Percentiles rank a stretch among this genome's conserved stretches.
Conservation (phyloP, 2,888 invertebrate genomes). For the Flexamia atlantica region DNA sequence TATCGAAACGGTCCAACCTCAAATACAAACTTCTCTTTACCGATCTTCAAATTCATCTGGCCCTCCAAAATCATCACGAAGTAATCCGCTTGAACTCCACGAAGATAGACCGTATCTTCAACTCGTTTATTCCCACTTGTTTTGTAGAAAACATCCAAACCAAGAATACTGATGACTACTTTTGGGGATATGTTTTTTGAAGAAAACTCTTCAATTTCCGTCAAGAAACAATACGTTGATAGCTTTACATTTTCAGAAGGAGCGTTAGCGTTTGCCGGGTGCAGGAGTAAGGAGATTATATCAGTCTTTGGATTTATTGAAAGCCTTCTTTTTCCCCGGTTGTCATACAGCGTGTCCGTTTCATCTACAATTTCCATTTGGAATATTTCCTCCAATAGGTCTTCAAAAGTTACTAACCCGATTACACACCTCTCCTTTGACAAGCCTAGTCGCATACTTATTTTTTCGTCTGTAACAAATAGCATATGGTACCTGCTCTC, state of each 20-base stretch:
- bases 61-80: slow-evolving; percentile 68
- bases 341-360: slow-evolving; percentile 60
- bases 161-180: slow-evolving; percentile 63
- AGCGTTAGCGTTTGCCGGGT: slow-evolving; percentile 62
- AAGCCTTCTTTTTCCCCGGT: slow-evolving; percentile 11
- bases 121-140: not conserved
- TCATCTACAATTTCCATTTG: slow-evolving; percentile 68
- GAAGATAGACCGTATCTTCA: slow-evolving; percentile 47
- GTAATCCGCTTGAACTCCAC: slow-evolving; percentile 64
- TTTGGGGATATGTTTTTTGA: slow-evolving; percentile 64
- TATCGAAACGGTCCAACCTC: slow-evolving; percentile 67
- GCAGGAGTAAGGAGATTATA: not conserved
- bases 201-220: slow-evolving; percentile 64
- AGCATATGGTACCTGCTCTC: slow-evolving; percentile 67
- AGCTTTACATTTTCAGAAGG: slow-evolving; percentile 66
- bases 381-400: slow-evolving; percentile 68
- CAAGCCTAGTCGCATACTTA: slow-evolving; percentile 10
- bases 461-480: slow-evolving; percentile 63
- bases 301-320: not conserved
- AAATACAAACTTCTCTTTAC: slow-evolving; percentile 66
- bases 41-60: slow-evolving; percentile 64
- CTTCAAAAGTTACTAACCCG: slow-evolving; percentile 68
- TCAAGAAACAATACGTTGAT: slow-evolving; percentile 65
- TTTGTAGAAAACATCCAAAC: slow-evolving; percentile 62
- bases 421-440: slow-evolving; percentile 27